Percentiles rank a stretch among this genome's conserved stretches.
Conservation (phyloP, 2,888 invertebrate genomes). For the Pristionchus fissidentatus region DNA sequence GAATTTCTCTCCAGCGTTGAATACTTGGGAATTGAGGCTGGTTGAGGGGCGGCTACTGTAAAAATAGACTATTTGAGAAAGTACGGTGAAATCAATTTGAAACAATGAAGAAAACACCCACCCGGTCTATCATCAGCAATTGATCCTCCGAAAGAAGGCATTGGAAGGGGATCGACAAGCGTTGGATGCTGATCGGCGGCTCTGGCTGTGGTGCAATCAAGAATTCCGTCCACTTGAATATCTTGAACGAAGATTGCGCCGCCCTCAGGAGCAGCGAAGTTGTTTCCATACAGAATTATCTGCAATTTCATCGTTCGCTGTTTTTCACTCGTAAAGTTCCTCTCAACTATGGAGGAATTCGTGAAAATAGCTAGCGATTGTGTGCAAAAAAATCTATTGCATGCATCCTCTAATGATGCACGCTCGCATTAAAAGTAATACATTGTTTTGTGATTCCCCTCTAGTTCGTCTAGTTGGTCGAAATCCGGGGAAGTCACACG, state of each 20-base stretch:
- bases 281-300: constrained; percentile 65
- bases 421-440: background rate
- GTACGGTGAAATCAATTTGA: background rate
- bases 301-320: too few relatives aligned
- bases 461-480: constrained; percentile 1
- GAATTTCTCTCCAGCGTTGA: constrained; percentile 39
- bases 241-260: constrained; percentile 68
- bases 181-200: constrained; percentile 54
- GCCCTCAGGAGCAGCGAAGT: constrained; percentile 64
- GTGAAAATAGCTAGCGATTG: background rate
- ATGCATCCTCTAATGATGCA: background rate
- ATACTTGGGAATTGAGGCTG: constrained; percentile 27
- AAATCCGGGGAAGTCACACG: background rate
- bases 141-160: constrained; percentile 43
- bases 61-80: background rate
- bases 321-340: background rate
- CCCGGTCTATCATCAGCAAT: constrained; percentile 31
- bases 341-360: background rate
- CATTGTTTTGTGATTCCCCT: background rate
- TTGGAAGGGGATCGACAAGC: constrained; percentile 51
- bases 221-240: constrained; percentile 62
- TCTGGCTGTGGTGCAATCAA: constrained; percentile 53
- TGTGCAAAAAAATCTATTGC: background rate
- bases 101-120: background rate
- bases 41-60: constrained; percentile 42